phyloP scores from a whole-genome alignment of 2,113 vertebrate genomes.

The Otolemur garnettii region DNA sequence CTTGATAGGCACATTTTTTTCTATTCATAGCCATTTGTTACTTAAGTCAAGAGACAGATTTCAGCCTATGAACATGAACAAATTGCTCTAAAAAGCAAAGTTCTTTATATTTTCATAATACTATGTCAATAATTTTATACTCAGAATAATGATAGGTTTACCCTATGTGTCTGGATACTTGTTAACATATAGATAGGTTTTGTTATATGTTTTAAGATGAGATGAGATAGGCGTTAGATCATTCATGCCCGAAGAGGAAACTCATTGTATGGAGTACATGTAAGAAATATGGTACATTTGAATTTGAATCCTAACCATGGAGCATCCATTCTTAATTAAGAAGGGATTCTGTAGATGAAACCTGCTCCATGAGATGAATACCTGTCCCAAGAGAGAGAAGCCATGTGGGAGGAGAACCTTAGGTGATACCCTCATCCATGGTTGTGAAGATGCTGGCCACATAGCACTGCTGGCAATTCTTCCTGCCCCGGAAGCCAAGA shows the following conservation, averaged over 20 bases:
- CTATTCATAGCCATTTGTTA: not conserved
- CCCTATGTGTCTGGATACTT: not conserved
- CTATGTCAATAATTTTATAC: not conserved
- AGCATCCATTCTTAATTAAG: no score
- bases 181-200: conserved; percentile 21
- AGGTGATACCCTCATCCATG: not conserved
- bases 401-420: not conserved
- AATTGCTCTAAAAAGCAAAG: conserved; percentile 30
- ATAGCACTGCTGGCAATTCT: not conserved
- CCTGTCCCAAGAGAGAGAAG: no score
- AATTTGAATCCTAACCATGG: no score
- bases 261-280: not conserved
- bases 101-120: not conserved
- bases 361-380: no score
- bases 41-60: not conserved
- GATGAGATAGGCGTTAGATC: not conserved
- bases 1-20: not conserved
- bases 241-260: not conserved
- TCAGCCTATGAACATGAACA: not conserved
- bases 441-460: not conserved
- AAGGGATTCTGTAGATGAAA: no score
- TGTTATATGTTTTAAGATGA: conserved; percentile 1
- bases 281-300: not conserved
- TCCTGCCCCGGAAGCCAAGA: not conserved
- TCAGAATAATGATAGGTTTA: not conserved